phyloP scores from a whole-genome alignment of 2,888 invertebrate genomes.

The Bugulina stolonifera region DNA sequence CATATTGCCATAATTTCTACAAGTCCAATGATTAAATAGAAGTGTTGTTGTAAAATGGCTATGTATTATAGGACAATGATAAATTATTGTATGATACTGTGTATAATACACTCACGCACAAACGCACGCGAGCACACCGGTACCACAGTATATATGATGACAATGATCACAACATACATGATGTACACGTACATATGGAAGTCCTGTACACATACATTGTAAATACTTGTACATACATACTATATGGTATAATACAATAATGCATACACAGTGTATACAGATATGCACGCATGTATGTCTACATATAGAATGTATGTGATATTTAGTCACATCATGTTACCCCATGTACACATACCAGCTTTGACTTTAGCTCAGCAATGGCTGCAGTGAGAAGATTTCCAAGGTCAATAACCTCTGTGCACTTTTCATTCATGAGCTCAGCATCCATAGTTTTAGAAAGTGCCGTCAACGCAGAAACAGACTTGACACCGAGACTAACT shows the following conservation, averaged over 20 bases:
- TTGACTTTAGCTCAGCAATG: neutral
- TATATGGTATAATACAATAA: neutral
- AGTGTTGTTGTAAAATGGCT: too few relatives aligned
- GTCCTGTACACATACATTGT: neutral
- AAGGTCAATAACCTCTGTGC: neutral
- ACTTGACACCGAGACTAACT: neutral
- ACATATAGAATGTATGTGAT: neutral
- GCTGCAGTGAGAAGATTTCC: neutral
- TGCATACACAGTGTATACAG: neutral
- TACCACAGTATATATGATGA: too few relatives aligned
- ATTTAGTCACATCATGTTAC: neutral
- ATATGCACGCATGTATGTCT: too few relatives aligned
- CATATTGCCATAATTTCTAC: too few relatives aligned
- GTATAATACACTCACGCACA: too few relatives aligned
- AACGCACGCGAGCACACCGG: too few relatives aligned
- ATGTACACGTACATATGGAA: too few relatives aligned
- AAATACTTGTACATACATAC: neutral
- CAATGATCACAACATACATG: too few relatives aligned
- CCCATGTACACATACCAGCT: neutral
- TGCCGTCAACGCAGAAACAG: neutral
- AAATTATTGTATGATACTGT: too few relatives aligned
- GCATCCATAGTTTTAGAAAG: neutral
- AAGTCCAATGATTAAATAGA: too few relatives aligned
- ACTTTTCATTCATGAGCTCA: neutral
- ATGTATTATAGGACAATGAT: too few relatives aligned